Conservation (phyloP, 35 echinoderm and acorn worm species). For the Nesometra sesokonis region DNA sequence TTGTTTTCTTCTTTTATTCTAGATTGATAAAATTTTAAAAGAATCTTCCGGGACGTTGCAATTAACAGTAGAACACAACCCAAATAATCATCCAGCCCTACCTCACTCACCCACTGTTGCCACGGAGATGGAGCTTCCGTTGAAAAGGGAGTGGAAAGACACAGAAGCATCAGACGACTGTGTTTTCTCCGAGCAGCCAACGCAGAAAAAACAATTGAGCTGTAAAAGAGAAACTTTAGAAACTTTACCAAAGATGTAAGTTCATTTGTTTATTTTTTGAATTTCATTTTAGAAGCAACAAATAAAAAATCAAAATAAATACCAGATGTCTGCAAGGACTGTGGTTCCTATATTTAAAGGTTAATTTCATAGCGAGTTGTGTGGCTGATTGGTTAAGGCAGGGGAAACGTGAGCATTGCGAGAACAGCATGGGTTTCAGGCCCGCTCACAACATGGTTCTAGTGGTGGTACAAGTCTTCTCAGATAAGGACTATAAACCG, state of each 20-base stretch:
- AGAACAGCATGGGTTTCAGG: too few relatives aligned
- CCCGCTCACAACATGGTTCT: too few relatives aligned
- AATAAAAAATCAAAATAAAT: too few relatives aligned
- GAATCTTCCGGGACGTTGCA: slow-evolving; percentile 42
- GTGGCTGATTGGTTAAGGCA: too few relatives aligned
- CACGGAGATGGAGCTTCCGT: not conserved
- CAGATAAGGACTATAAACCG: too few relatives aligned
- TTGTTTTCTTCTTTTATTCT: not conserved
- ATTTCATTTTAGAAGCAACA: too few relatives aligned
- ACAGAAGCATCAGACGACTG: not conserved
- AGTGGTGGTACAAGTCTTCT: too few relatives aligned
- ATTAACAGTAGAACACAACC: slow-evolving; percentile 79
- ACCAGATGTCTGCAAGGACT: too few relatives aligned
- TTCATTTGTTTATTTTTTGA: too few relatives aligned
- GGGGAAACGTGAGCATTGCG: too few relatives aligned
- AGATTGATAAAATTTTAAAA: slow-evolving; percentile 70
- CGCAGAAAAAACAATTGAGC: not conserved
- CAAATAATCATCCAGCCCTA: not conserved
- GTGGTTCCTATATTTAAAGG: too few relatives aligned
- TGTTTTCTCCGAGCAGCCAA: not conserved
- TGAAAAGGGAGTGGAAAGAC: not conserved
- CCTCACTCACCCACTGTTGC: not conserved
- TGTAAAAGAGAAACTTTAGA: not conserved
- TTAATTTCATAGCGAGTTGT: too few relatives aligned
- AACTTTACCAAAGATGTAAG: not conserved